Evolutionary conservation across 2,113 vertebrate genomes (phyloP).

Genomic region (Chunga burmeisteri): DNA sequence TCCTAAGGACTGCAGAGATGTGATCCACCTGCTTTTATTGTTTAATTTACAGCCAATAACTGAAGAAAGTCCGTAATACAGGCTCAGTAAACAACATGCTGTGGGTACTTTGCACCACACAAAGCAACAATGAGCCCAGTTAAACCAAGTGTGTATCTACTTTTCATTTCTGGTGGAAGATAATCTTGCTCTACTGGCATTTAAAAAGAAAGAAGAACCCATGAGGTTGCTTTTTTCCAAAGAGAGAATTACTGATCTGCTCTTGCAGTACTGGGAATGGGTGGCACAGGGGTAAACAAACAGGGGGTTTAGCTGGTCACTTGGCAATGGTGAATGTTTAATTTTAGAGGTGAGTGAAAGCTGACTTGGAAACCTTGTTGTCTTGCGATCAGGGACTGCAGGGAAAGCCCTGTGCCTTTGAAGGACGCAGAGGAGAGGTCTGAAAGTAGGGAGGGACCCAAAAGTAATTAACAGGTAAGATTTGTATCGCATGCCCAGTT

Average conservation of each 20-base stretch:
- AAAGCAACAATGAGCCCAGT: not conserved
- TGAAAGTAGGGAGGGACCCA: not conserved
- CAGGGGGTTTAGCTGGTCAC: not conserved
- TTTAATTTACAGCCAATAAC: not conserved
- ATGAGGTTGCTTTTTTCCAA: not conserved
- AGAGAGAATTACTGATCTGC: not conserved
- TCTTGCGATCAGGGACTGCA: not conserved
- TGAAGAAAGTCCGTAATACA: not conserved
- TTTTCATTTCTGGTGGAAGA: not conserved
- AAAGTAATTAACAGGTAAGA: not conserved
- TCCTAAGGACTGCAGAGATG: not conserved
- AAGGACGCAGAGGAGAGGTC: not conserved
- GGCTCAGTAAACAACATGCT: not conserved
- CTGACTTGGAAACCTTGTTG: not conserved
- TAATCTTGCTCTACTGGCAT: not conserved
- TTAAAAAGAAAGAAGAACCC: not conserved
- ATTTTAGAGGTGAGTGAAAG: not conserved
- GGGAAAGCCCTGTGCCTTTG: not conserved
- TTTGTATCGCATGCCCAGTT: rapidly evolving
- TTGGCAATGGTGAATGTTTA: not conserved
- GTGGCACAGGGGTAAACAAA: not conserved
- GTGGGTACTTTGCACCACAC: not conserved
- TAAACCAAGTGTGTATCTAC: not conserved
- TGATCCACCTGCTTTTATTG: not conserved
- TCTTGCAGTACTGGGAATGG: not conserved